phyloP scores from a whole-genome alignment of 64 coral and sea anemone genomes.

The Stichodactyla mertensii region DNA sequence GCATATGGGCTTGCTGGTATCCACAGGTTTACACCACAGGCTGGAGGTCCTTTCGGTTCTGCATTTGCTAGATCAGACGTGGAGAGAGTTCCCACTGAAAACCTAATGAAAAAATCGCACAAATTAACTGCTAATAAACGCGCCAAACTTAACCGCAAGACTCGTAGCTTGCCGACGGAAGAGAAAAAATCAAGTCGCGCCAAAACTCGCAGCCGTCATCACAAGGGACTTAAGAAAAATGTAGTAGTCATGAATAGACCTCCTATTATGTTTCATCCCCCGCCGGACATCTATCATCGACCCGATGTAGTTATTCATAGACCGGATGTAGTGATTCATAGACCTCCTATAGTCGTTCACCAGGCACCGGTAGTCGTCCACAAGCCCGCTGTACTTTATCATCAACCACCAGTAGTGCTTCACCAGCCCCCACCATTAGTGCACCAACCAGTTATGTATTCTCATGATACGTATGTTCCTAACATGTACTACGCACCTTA shows the following conservation, averaged over 20 bases:
- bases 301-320: conserved; percentile 85
- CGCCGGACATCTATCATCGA: conserved; percentile 90
- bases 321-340: conserved; percentile 85
- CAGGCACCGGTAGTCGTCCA: conserved; percentile 84
- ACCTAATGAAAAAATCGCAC: conserved; percentile 8
- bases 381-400: conserved; percentile 74
- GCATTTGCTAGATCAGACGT: conserved; percentile 65
- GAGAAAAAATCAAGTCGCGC: background rate
- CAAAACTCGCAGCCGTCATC: conserved; percentile 6
- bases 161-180: background rate
- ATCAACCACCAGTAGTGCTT: conserved; percentile 72
- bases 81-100: conserved; percentile 9
- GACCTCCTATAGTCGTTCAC: conserved; percentile 79
- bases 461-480: conserved; percentile 70
- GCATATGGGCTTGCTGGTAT: background rate
- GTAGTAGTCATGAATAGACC: conserved; percentile 62
- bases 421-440: conserved; percentile 91
- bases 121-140: background rate
- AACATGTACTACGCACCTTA: conserved; percentile 54
- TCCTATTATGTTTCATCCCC: conserved; percentile 82
- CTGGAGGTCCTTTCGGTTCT: conserved; percentile 5
- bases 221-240: conserved; percentile 74
- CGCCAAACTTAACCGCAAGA: background rate
- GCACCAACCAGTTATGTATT: conserved; percentile 69
- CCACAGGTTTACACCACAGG: background rate